Conservation (phyloP, 2,888 invertebrate species). For the Cremastobaeus sp. region DNA sequence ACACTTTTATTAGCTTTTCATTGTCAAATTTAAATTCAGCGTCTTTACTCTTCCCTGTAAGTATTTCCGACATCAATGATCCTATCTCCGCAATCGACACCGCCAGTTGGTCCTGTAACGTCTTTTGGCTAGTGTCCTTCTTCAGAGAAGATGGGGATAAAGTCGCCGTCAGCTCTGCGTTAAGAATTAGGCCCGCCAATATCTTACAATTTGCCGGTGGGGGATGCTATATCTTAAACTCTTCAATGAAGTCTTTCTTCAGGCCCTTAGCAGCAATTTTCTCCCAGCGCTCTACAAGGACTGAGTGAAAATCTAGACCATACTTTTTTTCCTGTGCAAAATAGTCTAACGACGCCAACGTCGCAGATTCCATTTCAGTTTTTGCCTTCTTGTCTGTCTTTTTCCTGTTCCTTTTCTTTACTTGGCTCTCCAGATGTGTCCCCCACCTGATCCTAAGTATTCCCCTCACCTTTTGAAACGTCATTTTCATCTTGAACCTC, state of each 20-base stretch:
- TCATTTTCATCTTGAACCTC: background rate
- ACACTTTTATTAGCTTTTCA: too few relatives aligned
- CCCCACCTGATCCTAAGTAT: background rate
- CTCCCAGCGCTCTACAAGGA: background rate
- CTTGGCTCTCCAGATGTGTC: background rate
- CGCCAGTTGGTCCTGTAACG: conserved; percentile 12
- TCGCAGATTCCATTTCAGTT: background rate
- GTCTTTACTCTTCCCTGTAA: background rate
- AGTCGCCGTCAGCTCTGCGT: conserved; percentile 5
- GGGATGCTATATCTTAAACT: background rate
- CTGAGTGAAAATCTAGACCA: background rate
- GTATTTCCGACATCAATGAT: background rate
- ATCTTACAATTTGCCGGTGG: conserved; percentile 16
- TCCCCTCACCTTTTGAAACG: background rate
- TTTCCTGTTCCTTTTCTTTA: background rate
- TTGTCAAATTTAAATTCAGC: too few relatives aligned
- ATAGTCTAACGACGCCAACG: background rate
- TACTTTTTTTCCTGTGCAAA: background rate
- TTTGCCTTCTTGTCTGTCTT: background rate
- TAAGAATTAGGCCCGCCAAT: conserved; percentile 7
- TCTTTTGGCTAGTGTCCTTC: conserved; percentile 4
- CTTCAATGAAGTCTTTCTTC: background rate
- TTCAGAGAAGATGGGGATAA: background rate
- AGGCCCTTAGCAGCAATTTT: background rate
- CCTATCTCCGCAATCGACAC: background rate